Evolutionary conservation across 2,797 vertebrate genomes (phyloP), one percentile per base, ranked within the genome.

Genomic region (Cynodonichthys magdalenae): DNA sequence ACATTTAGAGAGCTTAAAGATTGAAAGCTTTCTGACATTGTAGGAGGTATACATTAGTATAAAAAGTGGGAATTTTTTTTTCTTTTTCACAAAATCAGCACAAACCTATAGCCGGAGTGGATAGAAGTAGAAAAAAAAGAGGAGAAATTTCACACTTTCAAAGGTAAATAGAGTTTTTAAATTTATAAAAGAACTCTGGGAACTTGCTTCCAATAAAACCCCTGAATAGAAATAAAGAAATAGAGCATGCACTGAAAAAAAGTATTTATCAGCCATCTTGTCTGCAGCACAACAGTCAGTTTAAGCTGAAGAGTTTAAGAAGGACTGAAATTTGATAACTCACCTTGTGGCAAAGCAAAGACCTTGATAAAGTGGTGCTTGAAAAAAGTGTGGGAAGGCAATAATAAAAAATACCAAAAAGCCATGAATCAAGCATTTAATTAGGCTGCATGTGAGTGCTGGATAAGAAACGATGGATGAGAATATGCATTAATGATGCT

Each of bases 301-400:
- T 59, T 12, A 19, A 77, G 63, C 64, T 74, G 70, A 71, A 59
- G 53, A 63, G 41, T 79, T 78, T 88, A 55, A 82, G 83, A 81
- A 88, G 69, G 55, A 79, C 63, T 48, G 45, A 55, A 59, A 69
- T 83, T 65, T 74, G 44, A 74, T 74, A 72, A 74, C 70, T 58
- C 29, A 49, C 50, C 36, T 59, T 74, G 73, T 52, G 74, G 77
- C 71, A 78, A 74, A 77, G 71, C 63, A 53, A 63, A 76, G 82
- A 79, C 88, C 86, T 91, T 89, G 80, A 86, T 78, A 80, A 82
- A 80, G 81, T 31, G 58, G 79, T 80, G 59, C 76, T 65, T 77
- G 60, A 71, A 57, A 56, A n/a, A 56, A 53, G 18, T 44, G 72
- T 72, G 63, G 73, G 63, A 78, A 63, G 60, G 62, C 34, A 34